These are phyloP conservation scores for Globia sparganii DNA, from an alignment of 2,888 invertebrate genomes.

Conservation along the genomic window DNA sequence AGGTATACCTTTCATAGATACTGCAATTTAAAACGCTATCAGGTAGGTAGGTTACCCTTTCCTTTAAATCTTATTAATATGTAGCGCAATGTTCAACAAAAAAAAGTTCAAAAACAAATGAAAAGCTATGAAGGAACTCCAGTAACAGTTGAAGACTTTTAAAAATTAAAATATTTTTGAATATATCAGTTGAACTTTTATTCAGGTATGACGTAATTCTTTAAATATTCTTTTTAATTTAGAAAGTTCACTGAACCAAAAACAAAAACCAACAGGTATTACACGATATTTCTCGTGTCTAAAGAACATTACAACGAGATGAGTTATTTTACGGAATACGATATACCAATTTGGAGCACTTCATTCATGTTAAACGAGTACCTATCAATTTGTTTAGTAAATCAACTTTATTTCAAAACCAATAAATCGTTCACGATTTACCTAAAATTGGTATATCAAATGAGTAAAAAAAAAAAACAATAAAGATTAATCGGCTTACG, in stretches of 20 bases:
- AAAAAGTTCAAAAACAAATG: conserved; percentile 32
- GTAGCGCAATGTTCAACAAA: conserved; percentile 34
- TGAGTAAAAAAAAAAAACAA: not conserved
- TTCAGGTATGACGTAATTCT: conserved; percentile 44
- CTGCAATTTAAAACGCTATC: conserved; percentile 13
- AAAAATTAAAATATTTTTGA: conserved; percentile 42
- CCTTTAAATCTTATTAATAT: conserved; percentile 22
- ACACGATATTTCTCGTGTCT: conserved; percentile 36
- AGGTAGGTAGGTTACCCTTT: conserved; percentile 1
- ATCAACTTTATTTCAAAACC: conserved; percentile 5
- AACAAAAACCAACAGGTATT: conserved; percentile 44
- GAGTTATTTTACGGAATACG: conserved; percentile 28
- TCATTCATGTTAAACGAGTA: conserved; percentile 14
- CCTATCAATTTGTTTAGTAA: conserved; percentile 17
- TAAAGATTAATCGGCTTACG: not conserved
- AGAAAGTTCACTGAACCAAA: conserved; percentile 27
- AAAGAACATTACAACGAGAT: conserved; percentile 27
- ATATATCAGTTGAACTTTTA: conserved; percentile 31
- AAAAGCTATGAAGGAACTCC: conserved; percentile 50
- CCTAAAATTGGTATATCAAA: not conserved
- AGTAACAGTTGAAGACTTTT: conserved; percentile 36
- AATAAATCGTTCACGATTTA: not conserved
- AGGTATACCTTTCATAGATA: not conserved
- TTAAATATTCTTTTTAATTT: conserved; percentile 52
- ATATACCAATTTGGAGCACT: conserved; percentile 33